Evolutionary conservation across 2,888 invertebrate species (phyloP).

Genomic region (Drosophila parthenogenetica): DNA sequence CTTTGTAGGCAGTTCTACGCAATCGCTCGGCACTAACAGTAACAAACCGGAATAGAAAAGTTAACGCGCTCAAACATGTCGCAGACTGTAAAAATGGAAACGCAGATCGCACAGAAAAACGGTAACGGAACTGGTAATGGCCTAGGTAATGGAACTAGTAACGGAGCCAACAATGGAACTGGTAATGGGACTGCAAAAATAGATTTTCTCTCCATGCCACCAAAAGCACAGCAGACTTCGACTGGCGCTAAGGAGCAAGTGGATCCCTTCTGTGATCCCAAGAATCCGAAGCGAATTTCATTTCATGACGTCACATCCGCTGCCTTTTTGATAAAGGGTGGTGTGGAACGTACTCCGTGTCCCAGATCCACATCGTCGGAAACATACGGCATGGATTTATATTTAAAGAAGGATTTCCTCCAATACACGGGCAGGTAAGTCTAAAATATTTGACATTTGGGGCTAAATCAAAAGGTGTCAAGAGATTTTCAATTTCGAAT

Average conservation of each 20-base stretch:
- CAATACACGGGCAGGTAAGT: constrained; percentile 96
- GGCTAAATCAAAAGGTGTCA: too few species aligned
- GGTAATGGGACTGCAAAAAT: constrained; percentile 12
- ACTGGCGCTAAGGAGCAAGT: constrained; percentile 68
- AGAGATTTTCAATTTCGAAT: background rate
- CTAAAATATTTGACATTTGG: background rate
- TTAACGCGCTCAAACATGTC: constrained; percentile 43
- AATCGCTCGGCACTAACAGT: constrained; percentile 31
- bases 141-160: too few species aligned
- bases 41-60: constrained; percentile 5
- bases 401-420: constrained; percentile 96
- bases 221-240: constrained; percentile 30
- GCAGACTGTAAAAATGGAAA: constrained; percentile 48
- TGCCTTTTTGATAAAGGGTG: constrained; percentile 93
- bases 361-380: constrained; percentile 93
- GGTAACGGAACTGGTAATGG: background rate
- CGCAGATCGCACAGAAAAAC: constrained; percentile 33
- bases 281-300: constrained; percentile 89
- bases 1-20: constrained; percentile 47
- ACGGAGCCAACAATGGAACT: too few species aligned
- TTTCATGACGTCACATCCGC: constrained; percentile 96
- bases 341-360: constrained; percentile 94
- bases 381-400: constrained; percentile 93
- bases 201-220: constrained; percentile 4
- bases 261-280: constrained; percentile 88